Evolutionary conservation across 2,888 invertebrate genomes (phyloP).

Genomic region (Tipula helvola): DNA sequence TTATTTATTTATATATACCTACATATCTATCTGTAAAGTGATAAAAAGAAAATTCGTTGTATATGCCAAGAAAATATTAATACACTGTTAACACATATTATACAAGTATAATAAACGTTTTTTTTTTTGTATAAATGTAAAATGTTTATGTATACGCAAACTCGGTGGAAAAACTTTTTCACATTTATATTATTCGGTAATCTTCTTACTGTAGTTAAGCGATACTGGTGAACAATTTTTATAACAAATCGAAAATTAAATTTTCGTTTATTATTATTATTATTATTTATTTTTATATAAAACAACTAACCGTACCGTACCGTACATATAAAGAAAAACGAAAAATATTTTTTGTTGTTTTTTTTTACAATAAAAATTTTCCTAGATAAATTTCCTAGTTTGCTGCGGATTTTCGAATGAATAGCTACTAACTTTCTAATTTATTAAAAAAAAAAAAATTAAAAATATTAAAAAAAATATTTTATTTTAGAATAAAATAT

Average conservation of each 20-base stretch:
- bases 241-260: neutral
- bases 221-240: neutral
- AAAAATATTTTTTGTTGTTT: neutral
- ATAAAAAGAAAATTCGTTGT: neutral
- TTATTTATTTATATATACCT: too few relatives aligned
- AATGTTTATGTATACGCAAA: neutral
- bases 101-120: neutral
- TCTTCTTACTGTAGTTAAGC: neutral
- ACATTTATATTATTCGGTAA: neutral
- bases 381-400: conserved; percentile 15
- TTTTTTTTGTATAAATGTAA: too few relatives aligned
- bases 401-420: conserved; percentile 20
- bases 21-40: neutral
- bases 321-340: neutral
- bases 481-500: neutral
- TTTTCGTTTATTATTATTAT: neutral
- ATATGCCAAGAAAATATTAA: neutral
- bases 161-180: neutral
- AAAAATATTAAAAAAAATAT: neutral
- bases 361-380: neutral
- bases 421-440: conserved; percentile 14
- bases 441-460: neutral
- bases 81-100: neutral
- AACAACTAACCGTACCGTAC: neutral
- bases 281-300: neutral